Percentiles rank a stretch among this genome's conserved stretches.
These are phyloP conservation scores for Fragum fragum DNA, from an alignment of 2,888 invertebrate species.

Conservation along the genomic window DNA sequence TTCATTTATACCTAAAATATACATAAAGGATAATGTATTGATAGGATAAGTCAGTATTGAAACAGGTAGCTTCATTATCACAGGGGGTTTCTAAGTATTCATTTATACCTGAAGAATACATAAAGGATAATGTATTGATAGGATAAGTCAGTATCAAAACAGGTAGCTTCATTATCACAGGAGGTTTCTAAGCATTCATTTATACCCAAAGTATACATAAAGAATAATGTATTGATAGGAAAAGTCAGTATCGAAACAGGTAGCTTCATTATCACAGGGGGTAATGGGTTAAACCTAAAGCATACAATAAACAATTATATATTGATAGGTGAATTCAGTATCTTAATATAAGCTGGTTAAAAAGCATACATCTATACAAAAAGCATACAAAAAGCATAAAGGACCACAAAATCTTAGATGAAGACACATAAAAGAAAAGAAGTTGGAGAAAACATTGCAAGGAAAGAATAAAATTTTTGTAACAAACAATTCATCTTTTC, in stretches of 20 bases:
- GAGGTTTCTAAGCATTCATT: conserved; percentile 40
- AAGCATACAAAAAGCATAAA: too few species aligned
- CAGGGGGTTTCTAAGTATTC: conserved; percentile 44
- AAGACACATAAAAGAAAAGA: too few species aligned
- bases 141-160: conserved; percentile 38
- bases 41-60: conserved; percentile 41
- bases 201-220: conserved; percentile 34
- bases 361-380: too few species aligned
- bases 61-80: conserved; percentile 34
- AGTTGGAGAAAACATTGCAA: too few species aligned
- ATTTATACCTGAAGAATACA: conserved; percentile 39
- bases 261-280: conserved; percentile 42
- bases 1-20: conserved; percentile 47
- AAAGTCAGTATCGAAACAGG: conserved; percentile 39
- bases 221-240: conserved; percentile 43
- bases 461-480: too few species aligned
- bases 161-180: conserved; percentile 40
- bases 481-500: too few species aligned
- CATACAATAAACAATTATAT: too few species aligned
- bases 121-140: conserved; percentile 42
- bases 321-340: too few species aligned
- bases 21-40: conserved; percentile 27
- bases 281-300: conserved; percentile 47
- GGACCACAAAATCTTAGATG: too few species aligned
- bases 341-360: too few species aligned